phyloP scores from a whole-genome alignment of 2,113 vertebrate genomes.

The Cyphotilapia sp. region DNA sequence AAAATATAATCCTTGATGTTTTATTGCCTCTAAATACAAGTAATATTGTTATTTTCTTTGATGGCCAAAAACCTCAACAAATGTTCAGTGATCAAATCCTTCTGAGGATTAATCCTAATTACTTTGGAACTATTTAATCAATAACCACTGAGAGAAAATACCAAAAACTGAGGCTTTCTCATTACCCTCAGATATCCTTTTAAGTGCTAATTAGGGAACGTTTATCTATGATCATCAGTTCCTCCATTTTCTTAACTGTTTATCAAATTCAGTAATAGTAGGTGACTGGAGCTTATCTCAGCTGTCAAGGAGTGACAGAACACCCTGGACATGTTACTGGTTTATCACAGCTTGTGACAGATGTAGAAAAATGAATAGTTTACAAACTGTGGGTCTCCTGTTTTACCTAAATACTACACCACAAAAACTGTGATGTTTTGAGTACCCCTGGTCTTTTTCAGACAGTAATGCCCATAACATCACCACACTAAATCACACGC shows the following conservation, averaged over 20 bases:
- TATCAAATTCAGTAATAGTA: not conserved
- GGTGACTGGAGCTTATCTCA: rapidly evolving
- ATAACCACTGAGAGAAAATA: not conserved
- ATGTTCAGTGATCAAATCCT: not conserved
- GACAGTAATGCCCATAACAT: not conserved
- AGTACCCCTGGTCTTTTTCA: not conserved
- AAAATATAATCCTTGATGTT: not conserved
- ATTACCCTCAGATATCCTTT: not conserved
- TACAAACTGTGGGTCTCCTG: rapidly evolving
- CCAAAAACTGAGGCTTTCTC: rapidly evolving
- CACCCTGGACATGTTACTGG: not conserved
- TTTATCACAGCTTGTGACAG: not conserved
- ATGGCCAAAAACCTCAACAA: not conserved
- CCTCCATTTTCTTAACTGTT: not conserved
- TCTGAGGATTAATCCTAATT: not conserved
- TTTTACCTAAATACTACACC: not conserved
- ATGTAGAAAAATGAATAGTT: not conserved
- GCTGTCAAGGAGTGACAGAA: not conserved
- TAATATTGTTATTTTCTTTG: not conserved
- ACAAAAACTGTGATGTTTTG: not conserved
- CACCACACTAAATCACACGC: not conserved
- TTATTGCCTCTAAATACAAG: not conserved
- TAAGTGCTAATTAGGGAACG: not conserved
- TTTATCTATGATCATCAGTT: not conserved
- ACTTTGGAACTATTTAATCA: not conserved